Conservation (phyloP, 2,113 vertebrate genomes). For the Nyctibius bracteatus region DNA sequence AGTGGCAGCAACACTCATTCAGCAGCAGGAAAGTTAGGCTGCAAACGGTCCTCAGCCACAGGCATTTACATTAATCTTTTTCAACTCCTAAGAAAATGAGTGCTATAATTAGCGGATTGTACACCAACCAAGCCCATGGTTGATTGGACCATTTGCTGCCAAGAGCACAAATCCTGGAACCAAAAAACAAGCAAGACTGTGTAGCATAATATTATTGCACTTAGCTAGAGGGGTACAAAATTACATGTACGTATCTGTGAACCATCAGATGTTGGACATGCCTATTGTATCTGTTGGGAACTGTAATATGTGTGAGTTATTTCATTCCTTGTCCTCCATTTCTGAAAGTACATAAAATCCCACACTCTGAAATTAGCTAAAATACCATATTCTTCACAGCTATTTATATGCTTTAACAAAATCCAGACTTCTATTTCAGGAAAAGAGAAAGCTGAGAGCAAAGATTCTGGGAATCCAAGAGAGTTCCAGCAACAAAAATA, state of each 20-base stretch:
- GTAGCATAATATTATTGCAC: not conserved
- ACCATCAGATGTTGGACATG: not conserved
- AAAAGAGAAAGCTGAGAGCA: not conserved
- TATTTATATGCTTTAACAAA: not conserved
- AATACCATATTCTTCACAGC: not conserved
- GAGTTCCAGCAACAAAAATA: not conserved
- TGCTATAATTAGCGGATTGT: not conserved
- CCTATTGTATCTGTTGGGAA: not conserved
- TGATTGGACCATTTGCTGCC: not conserved
- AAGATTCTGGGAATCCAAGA: not conserved
- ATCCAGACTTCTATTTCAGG: not conserved
- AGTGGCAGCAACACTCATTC: not conserved
- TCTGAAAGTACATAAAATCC: not conserved
- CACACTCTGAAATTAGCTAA: not conserved
- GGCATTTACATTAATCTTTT: not conserved
- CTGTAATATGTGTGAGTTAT: not conserved
- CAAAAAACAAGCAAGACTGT: not conserved
- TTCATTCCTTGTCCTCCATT: not conserved
- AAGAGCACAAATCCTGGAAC: not conserved
- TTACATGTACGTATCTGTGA: not conserved
- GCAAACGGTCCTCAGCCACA: not conserved
- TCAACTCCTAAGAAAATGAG: not conserved
- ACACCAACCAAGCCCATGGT: accelerated
- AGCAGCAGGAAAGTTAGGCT: not conserved
- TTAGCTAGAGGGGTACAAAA: not conserved